phyloP scores from a whole-genome alignment of 2,113 vertebrate species.

The Bos javanicus region DNA sequence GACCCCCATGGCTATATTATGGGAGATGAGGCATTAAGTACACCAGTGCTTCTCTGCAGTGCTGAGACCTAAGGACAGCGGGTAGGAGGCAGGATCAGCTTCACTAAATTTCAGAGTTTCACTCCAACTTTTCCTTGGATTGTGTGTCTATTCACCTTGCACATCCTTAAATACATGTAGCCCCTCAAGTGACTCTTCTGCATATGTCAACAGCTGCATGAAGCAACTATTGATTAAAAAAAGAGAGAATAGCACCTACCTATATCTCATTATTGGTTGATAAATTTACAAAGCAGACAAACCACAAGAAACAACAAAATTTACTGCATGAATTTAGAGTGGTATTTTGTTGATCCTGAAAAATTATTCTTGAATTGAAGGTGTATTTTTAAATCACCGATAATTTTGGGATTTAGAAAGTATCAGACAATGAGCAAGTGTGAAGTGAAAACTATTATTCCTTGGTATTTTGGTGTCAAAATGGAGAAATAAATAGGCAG shows the following conservation, averaged over 20 bases:
- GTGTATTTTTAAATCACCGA: background rate
- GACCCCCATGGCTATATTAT: background rate
- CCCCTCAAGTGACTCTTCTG: background rate
- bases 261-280: background rate
- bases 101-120: background rate
- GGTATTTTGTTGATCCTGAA: background rate
- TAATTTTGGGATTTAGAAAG: background rate
- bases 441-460: background rate
- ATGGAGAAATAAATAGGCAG: background rate
- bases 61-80: background rate
- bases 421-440: background rate
- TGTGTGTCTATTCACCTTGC: background rate
- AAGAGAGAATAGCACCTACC: background rate
- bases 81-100: rapidly evolving
- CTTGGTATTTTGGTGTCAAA: background rate
- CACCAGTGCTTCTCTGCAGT: background rate
- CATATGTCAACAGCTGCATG: background rate
- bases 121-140: background rate
- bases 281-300: background rate
- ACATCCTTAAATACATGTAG: background rate
- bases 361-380: background rate
- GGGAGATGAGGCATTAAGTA: background rate
- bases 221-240: background rate
- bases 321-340: background rate
- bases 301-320: background rate